These are phyloP conservation scores for Steromphala cineraria DNA, from an alignment of 2,888 invertebrate genomes.

Conservation along the genomic window DNA sequence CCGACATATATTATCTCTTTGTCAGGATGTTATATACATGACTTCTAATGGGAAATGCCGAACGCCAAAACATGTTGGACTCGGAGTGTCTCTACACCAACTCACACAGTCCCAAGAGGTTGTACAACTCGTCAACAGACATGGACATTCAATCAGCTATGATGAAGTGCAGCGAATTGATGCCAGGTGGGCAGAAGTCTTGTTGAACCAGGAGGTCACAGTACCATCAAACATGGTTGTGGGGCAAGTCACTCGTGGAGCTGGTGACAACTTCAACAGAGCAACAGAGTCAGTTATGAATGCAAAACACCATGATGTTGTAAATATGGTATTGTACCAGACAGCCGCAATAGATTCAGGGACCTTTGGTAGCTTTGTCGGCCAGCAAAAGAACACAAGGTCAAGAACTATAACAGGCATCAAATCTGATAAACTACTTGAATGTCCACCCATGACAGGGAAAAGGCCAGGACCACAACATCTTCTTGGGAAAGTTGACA, in stretches of 20 bases:
- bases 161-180: conserved; percentile 23
- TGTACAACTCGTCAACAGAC: conserved; percentile 10
- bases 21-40: conserved; percentile 24
- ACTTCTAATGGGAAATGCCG: conserved; percentile 24
- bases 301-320: conserved; percentile 20
- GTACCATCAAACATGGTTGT: conserved; percentile 22
- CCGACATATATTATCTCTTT: conserved; percentile 21
- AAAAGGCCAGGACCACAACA: neutral
- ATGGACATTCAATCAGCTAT: conserved; percentile 27
- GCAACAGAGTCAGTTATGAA: conserved; percentile 14
- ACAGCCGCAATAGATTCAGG: neutral
- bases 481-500: neutral
- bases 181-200: conserved; percentile 19
- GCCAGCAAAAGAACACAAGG: neutral
- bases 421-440: neutral
- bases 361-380: neutral
- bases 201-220: neutral
- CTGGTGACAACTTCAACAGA: conserved; percentile 29
- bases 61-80: conserved; percentile 32
- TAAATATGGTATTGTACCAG: conserved; percentile 33
- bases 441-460: neutral
- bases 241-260: neutral
- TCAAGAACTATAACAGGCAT: neutral
- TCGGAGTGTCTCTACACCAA: conserved; percentile 22
- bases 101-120: conserved; percentile 26